Base-by-base conservation (phyloP, 2,797 vertebrate species). In the Bufotes viridis region DNA sequence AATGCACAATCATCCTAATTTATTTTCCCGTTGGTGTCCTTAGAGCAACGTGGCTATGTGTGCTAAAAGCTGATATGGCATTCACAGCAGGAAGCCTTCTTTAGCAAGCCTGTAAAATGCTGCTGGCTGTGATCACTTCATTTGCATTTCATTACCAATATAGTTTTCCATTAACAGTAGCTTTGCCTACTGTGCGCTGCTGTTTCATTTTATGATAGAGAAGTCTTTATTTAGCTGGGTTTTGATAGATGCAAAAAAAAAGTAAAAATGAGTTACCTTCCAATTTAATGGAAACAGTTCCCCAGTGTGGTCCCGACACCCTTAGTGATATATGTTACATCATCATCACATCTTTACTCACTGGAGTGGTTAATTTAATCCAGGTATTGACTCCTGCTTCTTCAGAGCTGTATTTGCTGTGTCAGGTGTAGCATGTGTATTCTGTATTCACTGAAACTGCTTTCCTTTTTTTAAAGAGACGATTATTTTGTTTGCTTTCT, bases 81-180 rank as follows among this genome's bases (percentile, higher is more conserved):
- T 49, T 83, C 88, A 7, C 88, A 53, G 84, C 78, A n/a, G 84
- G 88, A 86, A 86, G 80, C 55, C 84, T 84, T 89, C 80, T 86
- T 86, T 89, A 86, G 80, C 88, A 79, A 81, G 84, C 34, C 72
- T 86, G 80, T 89, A 86, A 89, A 89, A 86, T 86, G 84, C 74
- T 78, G 63, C 88, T 26, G 61, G 88, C 88, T 89, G 88, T 89
- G 88, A 89, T 86, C 29, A 22, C 84, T 86, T 89, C 84, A 86
- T 89, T 89, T 86, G 67, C 74, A 89, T 89, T 89, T 82, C 84
- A 89, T 89, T 89, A 89, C 88, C 84, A 89, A 86, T 89, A 89
- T 55, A 86, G 88, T 86, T 82, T 78, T 86, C 79, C 88, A 86
- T 89, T 89, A 89, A 89, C 61, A 86, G 88, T 89, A 60, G 88